Conservation (phyloP, 2,113 vertebrate genomes). For the Forbesichthys papilliferus region DNA sequence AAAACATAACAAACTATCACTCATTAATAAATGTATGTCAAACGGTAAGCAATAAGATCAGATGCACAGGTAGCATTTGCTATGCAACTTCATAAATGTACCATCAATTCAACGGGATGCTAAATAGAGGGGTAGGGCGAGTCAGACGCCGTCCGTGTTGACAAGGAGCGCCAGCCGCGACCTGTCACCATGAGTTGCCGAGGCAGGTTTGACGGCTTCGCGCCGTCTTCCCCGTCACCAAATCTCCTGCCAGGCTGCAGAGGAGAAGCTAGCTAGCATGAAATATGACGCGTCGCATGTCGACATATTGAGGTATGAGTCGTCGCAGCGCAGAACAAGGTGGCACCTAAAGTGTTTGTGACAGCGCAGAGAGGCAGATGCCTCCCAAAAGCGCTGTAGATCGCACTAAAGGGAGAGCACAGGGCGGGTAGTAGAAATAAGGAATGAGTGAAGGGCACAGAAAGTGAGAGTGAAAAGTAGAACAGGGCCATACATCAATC, state of each 20-base stretch:
- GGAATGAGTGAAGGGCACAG: conserved; percentile 29
- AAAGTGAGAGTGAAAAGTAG: conserved; percentile 21
- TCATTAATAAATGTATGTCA: too few species aligned
- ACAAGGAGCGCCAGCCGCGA: conserved; percentile 2
- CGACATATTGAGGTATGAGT: conserved; percentile 34
- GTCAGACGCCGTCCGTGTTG: not conserved
- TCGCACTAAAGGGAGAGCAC: conserved; percentile 2
- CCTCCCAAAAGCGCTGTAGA: conserved; percentile 21
- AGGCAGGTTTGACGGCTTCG: conserved; percentile 17
- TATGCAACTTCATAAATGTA: not conserved
- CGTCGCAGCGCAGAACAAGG: conserved; percentile 25
- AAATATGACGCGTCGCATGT: conserved; percentile 20
- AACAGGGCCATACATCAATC: conserved; percentile 25
- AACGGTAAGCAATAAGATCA: too few species aligned
- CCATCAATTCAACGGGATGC: not conserved
- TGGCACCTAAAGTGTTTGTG: conserved; percentile 46
- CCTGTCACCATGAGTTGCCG: conserved; percentile 20
- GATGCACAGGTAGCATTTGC: not conserved
- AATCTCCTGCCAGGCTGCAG: conserved; percentile 21
- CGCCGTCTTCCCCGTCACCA: conserved; percentile 21
- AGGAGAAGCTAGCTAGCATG: conserved; percentile 15
- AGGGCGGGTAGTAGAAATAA: conserved; percentile 20
- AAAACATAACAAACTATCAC: too few species aligned
- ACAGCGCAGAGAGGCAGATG: conserved; percentile 38
- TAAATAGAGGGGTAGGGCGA: conserved; percentile 6